phyloP scores from a whole-genome alignment of 1,140 invertebrate species.

The Drosophila nannoptera region DNA sequence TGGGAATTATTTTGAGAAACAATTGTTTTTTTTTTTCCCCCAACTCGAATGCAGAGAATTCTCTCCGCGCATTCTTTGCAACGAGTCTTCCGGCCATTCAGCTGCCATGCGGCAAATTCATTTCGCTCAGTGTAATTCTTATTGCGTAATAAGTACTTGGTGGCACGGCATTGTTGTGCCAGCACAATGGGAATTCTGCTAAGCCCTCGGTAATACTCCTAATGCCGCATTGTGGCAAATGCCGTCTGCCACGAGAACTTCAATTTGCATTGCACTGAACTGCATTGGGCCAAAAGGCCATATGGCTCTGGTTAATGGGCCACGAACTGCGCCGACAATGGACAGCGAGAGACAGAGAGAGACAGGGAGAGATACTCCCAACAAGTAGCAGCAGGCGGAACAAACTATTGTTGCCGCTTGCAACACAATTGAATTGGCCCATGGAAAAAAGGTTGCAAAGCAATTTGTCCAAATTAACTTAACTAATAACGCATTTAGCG shows the following conservation, averaged over 20 bases:
- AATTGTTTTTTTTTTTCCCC: no score
- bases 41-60: no score
- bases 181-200: slow-evolving; percentile 35
- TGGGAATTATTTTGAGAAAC: not conserved
- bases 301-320: slow-evolving; percentile 31
- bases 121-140: slow-evolving; percentile 27
- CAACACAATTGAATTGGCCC: slow-evolving; percentile 1
- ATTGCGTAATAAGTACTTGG: slow-evolving; percentile 41
- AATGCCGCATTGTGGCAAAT: slow-evolving; percentile 37
- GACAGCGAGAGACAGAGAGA: not conserved
- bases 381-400: slow-evolving; percentile 17
- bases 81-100: no score
- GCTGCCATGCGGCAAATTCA: no score
- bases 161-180: slow-evolving; percentile 29
- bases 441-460: slow-evolving; percentile 2
- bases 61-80: no score
- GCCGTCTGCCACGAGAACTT: slow-evolving; percentile 31
- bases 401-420: slow-evolving; percentile 7
- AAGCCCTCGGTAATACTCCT: slow-evolving; percentile 29
- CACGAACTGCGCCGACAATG: slow-evolving; percentile 7
- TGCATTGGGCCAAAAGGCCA: slow-evolving; percentile 23
- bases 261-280: slow-evolving; percentile 33
- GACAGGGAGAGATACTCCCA: not conserved
- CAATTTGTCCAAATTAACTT: slow-evolving; percentile 6
- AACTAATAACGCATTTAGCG: slow-evolving; percentile 10